A percentile compares a stretch with the other conserved stretches of the same genome.
Conservation (phyloP, 2,888 invertebrate species). For the Venusia cambrica region DNA sequence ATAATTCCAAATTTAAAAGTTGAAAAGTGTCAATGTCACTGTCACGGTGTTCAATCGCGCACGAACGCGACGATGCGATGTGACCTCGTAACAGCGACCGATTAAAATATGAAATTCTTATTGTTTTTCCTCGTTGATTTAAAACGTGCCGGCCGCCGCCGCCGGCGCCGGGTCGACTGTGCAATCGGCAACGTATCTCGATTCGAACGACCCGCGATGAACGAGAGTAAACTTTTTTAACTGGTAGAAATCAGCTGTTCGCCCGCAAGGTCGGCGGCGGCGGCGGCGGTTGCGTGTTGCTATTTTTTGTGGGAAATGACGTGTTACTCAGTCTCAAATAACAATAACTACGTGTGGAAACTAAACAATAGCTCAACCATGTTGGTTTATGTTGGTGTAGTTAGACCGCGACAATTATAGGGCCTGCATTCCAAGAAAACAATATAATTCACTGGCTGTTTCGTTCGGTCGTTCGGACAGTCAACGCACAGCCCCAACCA, state of each 20-base stretch:
- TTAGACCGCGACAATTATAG: constrained; percentile 16
- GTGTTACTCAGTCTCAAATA: constrained; percentile 28
- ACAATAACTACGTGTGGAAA: constrained; percentile 37
- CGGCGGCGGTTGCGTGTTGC: constrained; percentile 41
- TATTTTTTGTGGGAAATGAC: constrained; percentile 36
- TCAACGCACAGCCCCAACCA: too few species aligned
- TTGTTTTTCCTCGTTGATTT: constrained; percentile 57
- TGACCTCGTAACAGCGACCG: constrained; percentile 41
- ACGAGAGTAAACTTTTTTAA: constrained; percentile 35
- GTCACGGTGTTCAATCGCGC: constrained; percentile 40
- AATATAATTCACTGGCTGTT: constrained; percentile 6
- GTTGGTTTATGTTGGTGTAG: too few species aligned
- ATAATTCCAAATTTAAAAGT: constrained; percentile 31
- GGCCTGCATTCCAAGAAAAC: constrained; percentile 10
- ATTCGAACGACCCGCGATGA: constrained; percentile 17
- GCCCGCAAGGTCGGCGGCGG: constrained; percentile 37
- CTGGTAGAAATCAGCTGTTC: constrained; percentile 55
- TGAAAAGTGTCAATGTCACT: constrained; percentile 52
- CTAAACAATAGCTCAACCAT: constrained; percentile 23
- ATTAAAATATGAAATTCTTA: constrained; percentile 44
- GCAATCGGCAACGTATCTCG: constrained; percentile 44
- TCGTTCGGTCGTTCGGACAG: too few species aligned
- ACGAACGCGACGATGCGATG: constrained; percentile 27
- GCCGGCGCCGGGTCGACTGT: constrained; percentile 26
- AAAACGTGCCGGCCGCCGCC: constrained; percentile 42